These are phyloP conservation scores for Uloborus diversus DNA, from an alignment of 1,140 invertebrate genomes.

Conservation along the genomic window DNA sequence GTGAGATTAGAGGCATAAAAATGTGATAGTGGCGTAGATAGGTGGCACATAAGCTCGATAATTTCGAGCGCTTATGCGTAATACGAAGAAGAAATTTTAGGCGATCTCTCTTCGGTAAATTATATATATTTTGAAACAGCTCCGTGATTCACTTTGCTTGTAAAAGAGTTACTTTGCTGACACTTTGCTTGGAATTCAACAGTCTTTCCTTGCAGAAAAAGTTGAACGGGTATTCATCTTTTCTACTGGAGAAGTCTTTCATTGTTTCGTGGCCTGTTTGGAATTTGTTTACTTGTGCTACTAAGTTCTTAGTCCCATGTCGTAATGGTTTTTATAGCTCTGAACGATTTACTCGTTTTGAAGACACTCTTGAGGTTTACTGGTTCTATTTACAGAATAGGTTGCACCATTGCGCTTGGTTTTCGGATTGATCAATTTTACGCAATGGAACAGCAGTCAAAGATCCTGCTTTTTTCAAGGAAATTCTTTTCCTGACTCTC, in stretches of 20 bases:
- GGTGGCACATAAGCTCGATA: not conserved
- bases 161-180: slow-evolving; percentile 29
- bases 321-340: slow-evolving; percentile 21
- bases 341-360: slow-evolving; percentile 26
- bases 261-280: not conserved
- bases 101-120: slow-evolving; percentile 35
- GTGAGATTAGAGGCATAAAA: slow-evolving; percentile 34
- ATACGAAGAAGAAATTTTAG: slow-evolving; percentile 41
- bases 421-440: slow-evolving; percentile 3
- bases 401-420: slow-evolving; percentile 26
- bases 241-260: not conserved
- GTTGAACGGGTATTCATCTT: not conserved
- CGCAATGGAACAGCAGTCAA: not conserved
- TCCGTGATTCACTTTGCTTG: slow-evolving; percentile 27
- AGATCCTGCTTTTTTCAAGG: not conserved
- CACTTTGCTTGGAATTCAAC: slow-evolving; percentile 4
- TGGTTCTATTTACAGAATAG: slow-evolving; percentile 42
- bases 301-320: slow-evolving; percentile 35
- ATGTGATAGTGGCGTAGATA: slow-evolving; percentile 8
- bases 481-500: too few relatives aligned
- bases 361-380: slow-evolving; percentile 46
- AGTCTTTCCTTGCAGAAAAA: not conserved
- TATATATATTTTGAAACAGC: slow-evolving; percentile 31
- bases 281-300: slow-evolving; percentile 25
- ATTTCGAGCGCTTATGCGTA: not conserved